Base-by-base conservation (phyloP, 2,797 vertebrate genomes). In the Simalia tracyae region DNA sequence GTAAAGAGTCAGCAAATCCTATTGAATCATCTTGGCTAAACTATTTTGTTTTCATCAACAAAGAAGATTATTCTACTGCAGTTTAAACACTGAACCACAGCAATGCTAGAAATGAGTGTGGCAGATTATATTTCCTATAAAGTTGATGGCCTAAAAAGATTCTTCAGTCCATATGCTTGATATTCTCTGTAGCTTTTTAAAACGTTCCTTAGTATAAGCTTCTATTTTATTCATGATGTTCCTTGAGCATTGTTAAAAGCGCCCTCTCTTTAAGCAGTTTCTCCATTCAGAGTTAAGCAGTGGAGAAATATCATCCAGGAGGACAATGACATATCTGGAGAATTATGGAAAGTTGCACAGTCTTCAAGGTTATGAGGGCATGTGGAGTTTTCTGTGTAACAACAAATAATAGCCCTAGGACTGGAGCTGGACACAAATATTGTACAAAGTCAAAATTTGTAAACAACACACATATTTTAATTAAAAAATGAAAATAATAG, bases 1-100 rank as follows among this genome's bases (percentile, higher is more conserved):
- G 36, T 50, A 86, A 61, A 92, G 87, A 92, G 19, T 61, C 15
- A 90, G 84, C 57, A 57, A 92, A 93, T 87, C 5, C 2, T 90
- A 87, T 46, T 57, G 8, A 88, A 91, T 89, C 56, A 68, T 92
- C 64, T 61, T 88, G 15, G 28, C 31, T 88, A 84, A 87, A 87
- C 10, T 5, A 56, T 87, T 92, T 10, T 28, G 3, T 76, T 36
- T 91, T 85, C 17, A 22, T 90, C 60, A 86, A 46, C 84, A 31
- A 54, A 68, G 61, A 84, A 68, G 68, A 66, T 56, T 63, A 42
- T n/a, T 31, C 56, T n/a, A 81, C 76, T 84, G 84, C 89, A 22
- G 31, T 10, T 42, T 50, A 89, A 63, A 87, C 61, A 22, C 5
- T 94, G 31, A 93, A 86, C 42, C 66, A 86, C 68, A 60, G 50